Conservation (phyloP, 2,888 invertebrate species). For the Auanema sp. region DNA sequence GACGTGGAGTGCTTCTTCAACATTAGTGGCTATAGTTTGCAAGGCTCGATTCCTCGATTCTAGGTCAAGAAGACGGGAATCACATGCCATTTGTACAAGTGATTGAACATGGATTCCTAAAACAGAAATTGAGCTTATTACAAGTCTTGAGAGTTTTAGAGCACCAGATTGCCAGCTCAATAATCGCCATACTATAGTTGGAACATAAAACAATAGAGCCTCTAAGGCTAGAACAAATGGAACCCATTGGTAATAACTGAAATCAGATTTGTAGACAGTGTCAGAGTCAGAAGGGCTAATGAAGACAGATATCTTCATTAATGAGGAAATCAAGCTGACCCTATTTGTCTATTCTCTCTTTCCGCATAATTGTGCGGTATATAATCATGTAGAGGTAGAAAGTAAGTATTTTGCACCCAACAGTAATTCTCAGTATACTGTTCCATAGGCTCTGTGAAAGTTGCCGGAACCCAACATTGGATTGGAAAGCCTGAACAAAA, state of each 20-base stretch:
- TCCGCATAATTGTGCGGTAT: constrained; percentile 61
- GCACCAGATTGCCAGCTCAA: constrained; percentile 64
- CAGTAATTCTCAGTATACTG: constrained; percentile 65
- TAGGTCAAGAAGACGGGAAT: constrained; percentile 61
- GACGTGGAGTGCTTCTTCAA: constrained; percentile 63
- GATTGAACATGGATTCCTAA: constrained; percentile 64
- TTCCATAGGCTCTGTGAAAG: constrained; percentile 65
- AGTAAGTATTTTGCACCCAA: constrained; percentile 64
- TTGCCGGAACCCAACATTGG: constrained; percentile 65
- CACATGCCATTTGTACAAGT: constrained; percentile 64
- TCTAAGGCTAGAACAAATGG: constrained; percentile 64
- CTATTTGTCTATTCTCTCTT: constrained; percentile 64
- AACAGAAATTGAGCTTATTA: constrained; percentile 16
- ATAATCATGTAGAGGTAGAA: constrained; percentile 63
- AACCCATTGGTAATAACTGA: constrained; percentile 59
- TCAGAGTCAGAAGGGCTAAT: not conserved
- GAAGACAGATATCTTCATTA: not conserved
- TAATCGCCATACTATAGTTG: constrained; percentile 64
- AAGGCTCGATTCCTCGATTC: constrained; percentile 61
- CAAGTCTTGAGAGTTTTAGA: not conserved
- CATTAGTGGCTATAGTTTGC: constrained; percentile 63
- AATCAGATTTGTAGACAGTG: constrained; percentile 7
- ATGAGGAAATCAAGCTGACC: constrained; percentile 28
- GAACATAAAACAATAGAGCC: constrained; percentile 64
- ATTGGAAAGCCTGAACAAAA: constrained; percentile 52